phyloP scores from a whole-genome alignment of 2,797 vertebrate species.

The Sciurus vulgaris region DNA sequence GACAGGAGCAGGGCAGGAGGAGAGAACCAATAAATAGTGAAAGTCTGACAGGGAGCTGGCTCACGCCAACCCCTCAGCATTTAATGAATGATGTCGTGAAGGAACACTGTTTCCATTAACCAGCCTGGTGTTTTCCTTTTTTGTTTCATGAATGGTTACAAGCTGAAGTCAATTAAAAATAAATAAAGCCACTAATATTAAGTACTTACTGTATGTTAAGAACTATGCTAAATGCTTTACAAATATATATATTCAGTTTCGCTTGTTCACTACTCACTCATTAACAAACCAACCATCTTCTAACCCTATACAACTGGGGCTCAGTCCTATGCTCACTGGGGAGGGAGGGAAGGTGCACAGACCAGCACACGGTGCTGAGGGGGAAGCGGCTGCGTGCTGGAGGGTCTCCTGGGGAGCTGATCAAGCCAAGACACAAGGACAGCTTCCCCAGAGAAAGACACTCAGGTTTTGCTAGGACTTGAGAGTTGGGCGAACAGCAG shows the following conservation, averaged over 20 bases:
- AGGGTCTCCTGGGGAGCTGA: neutral
- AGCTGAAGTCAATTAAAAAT: slow-evolving; percentile 58
- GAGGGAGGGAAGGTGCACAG: neutral
- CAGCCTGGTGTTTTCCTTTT: neutral
- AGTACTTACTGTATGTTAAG: slow-evolving; percentile 41
- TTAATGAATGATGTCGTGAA: neutral
- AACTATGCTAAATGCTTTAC: slow-evolving; percentile 2
- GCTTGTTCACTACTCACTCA: slow-evolving; percentile 38
- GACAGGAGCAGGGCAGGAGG: neutral
- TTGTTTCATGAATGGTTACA: neutral
- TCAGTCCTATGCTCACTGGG: neutral
- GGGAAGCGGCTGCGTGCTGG: neutral
- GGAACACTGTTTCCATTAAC: neutral
- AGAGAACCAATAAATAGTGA: neutral
- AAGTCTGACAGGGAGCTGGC: neutral
- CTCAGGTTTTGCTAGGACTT: neutral
- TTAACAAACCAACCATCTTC: slow-evolving; percentile 3
- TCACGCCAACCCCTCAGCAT: neutral
- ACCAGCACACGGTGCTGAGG: neutral
- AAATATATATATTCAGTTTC: slow-evolving; percentile 15
- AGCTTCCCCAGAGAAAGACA: neutral
- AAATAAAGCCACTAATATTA: slow-evolving; percentile 49
- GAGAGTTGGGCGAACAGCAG: neutral
- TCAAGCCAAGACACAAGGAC: neutral
- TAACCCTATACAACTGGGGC: neutral